Conservation (phyloP, 1,140 invertebrate species). For the Pissodes strobi region DNA sequence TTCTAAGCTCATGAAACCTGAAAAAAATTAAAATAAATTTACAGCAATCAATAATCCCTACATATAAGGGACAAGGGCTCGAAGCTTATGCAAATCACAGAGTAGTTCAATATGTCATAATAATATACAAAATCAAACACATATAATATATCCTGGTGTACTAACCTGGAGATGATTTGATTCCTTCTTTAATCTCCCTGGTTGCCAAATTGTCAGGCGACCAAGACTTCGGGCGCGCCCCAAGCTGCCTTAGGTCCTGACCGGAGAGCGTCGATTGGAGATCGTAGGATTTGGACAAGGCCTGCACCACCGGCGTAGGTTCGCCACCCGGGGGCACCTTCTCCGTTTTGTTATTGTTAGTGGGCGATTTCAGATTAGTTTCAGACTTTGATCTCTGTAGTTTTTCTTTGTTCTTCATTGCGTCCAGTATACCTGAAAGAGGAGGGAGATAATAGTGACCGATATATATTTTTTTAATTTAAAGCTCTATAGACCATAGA, state of each 20-base stretch:
- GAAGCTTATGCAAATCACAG: too few relatives aligned
- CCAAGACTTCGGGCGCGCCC: constrained; percentile 76
- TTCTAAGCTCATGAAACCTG: constrained; percentile 64
- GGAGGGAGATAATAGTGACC: neutral
- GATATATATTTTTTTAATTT: too few relatives aligned
- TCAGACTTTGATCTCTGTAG: constrained; percentile 90
- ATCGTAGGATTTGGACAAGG: constrained; percentile 58
- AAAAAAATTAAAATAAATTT: too few relatives aligned
- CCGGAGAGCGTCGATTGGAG: constrained; percentile 46
- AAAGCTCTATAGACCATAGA: too few relatives aligned
- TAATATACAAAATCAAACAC: neutral
- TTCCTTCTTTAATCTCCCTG: constrained; percentile 52
- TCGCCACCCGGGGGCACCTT: constrained; percentile 58
- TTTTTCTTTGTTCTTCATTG: constrained; percentile 94
- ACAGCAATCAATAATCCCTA: too few relatives aligned
- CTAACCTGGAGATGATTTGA: constrained; percentile 60
- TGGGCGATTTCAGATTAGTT: constrained; percentile 80
- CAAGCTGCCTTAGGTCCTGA: constrained; percentile 46
- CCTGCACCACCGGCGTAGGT: constrained; percentile 63
- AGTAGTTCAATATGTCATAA: neutral
- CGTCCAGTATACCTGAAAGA: constrained; percentile 79
- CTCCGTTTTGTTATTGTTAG: constrained; percentile 56
- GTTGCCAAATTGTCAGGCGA: constrained; percentile 67
- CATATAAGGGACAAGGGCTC: too few relatives aligned
- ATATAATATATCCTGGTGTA: too few relatives aligned